Evolutionary conservation across 2,113 vertebrate species (phyloP).

Genomic region (Cyprinodon brontotheroides): DNA sequence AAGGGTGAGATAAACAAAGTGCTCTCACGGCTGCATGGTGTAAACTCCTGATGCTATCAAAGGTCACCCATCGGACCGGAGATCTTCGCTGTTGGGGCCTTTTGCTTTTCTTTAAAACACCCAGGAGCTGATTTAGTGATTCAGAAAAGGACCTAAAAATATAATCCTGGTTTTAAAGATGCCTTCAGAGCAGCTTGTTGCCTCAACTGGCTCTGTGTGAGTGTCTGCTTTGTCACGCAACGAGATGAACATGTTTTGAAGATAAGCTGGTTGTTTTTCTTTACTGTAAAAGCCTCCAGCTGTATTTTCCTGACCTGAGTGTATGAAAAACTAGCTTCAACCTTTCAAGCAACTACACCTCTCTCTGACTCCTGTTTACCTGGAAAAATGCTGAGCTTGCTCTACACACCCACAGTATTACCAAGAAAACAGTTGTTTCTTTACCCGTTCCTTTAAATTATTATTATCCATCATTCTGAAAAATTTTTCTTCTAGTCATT

Average conservation of each 20-base stretch:
- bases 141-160: not conserved
- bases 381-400: constrained; percentile 21
- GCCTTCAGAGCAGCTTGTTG: not conserved
- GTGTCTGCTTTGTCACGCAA: not conserved
- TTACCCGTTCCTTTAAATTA: not conserved
- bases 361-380: not conserved
- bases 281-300: not conserved
- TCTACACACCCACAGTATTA: constrained; percentile 3
- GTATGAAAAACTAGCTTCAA: not conserved
- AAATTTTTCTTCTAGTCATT: constrained; percentile 19
- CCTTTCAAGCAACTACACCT: constrained; percentile 17
- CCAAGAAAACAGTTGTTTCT: not conserved
- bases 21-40: not conserved
- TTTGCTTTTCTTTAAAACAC: not conserved
- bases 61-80: not conserved
- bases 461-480: constrained; percentile 26
- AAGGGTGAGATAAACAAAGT: constrained; percentile 18
- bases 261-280: constrained; percentile 28
- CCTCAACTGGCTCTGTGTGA: not conserved
- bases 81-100: not conserved
- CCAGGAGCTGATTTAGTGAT: not conserved
- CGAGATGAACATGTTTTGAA: constrained; percentile 1
- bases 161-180: not conserved
- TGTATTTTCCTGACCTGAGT: constrained; percentile 10
- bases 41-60: constrained; percentile 8